Base-by-base conservation (phyloP, 1,140 invertebrate genomes). In the Ctenoplectra terminalis region DNA sequence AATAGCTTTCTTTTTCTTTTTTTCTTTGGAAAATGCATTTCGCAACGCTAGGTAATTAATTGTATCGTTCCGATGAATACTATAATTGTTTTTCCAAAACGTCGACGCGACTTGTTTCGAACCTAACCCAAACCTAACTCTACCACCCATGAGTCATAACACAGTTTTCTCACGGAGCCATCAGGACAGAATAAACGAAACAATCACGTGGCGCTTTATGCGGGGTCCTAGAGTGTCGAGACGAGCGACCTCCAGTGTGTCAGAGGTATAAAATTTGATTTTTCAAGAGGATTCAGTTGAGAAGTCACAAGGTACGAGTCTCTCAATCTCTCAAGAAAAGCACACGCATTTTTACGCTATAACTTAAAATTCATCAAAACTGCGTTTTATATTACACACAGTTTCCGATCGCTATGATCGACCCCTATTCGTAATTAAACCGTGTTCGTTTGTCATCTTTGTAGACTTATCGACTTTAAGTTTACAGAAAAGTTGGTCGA, bases 251-350 rank as follows among this genome's bases (percentile, higher is more conserved):
- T 61, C 48, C 43, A 48, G 9, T 43, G 70, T 52, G 52, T 40
- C 11, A 46, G 66, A 23, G 34, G 70, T 80, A 73, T 43, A 73
- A 80, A 73, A 72, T 80, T 80, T 73, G 69, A 73, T 63, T 80
- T 58, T 64, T 73, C 40, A 8, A 73, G 46, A 29, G 1, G 37
- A 73, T 73, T 63, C 58, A 43, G 37, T 73, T 73, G 54, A 69
- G 0, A 26, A 80, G 46, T 72, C 29, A 43, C 34, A 34, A 63
- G 29, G 26, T 23, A 46, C 54, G 17, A 60, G 4, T 2, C 37
- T 43, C 37, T 29, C 26, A 31, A 64, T 26, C 17, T 52, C 8
- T 26, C 4, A 11, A 0, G 2, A 31, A 34, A n/a, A 13, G 6
- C 7, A 26, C n/a, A 26, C 17, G 1, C n/a, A 8, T 6, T 29